Evolutionary conservation across 1,140 invertebrate genomes (phyloP).

Genomic region (Muscidifurax raptorellus): DNA sequence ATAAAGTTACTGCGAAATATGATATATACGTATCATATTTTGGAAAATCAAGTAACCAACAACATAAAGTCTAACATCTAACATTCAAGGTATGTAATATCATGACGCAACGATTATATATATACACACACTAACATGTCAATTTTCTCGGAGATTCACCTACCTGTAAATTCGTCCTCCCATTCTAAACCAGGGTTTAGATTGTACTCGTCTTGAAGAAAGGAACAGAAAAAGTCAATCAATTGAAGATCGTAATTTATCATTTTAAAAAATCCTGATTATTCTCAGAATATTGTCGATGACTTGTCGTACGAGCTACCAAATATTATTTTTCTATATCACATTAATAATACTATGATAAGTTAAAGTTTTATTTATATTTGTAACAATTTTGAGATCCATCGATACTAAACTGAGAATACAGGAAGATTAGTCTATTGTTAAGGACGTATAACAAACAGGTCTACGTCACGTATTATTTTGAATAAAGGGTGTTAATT

Average conservation of each 20-base stretch:
- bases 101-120: conserved; percentile 13
- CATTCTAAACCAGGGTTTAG: conserved; percentile 99
- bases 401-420: conserved; percentile 48
- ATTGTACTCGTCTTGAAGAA: conserved; percentile 97
- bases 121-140: conserved; percentile 54
- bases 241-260: conserved; percentile 70
- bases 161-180: conserved; percentile 99
- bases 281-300: conserved; percentile 62
- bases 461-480: conserved; percentile 23
- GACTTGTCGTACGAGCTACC: conserved; percentile 5
- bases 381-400: neutral
- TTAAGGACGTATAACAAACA: conserved; percentile 40
- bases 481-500: conserved; percentile 48
- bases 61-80: too few species aligned
- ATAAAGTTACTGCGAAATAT: neutral
- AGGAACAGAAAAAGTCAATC: conserved; percentile 85
- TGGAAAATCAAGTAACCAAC: conserved; percentile 9
- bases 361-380: neutral
- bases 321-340: neutral
- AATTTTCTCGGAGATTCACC: conserved; percentile 76
- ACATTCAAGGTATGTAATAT: conserved; percentile 1
- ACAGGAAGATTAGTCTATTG: conserved; percentile 43
- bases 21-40: neutral
- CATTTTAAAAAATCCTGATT: conserved; percentile 55
- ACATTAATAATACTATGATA: neutral